Evolutionary conservation across 2,888 invertebrate genomes (phyloP).

Genomic region (Bursaphelenchus okinawaensis): DNA sequence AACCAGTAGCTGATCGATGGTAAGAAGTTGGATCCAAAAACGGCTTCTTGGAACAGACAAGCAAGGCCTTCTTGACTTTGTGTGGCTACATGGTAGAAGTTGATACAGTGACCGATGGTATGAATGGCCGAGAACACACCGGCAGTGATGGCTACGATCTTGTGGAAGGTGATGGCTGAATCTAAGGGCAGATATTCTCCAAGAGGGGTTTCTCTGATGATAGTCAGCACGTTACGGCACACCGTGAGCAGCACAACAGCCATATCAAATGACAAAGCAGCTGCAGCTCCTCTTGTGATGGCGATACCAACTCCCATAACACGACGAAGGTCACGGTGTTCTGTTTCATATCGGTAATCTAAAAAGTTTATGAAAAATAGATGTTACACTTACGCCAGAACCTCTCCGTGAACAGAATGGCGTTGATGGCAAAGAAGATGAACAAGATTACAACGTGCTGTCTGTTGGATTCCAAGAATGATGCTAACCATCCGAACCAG

Average conservation of each 20-base stretch:
- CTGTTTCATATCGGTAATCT: constrained; percentile 92
- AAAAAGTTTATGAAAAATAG: constrained; percentile 15
- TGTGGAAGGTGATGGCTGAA: constrained; percentile 92
- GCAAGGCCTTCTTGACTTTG: constrained; percentile 85
- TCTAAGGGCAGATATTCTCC: constrained; percentile 77
- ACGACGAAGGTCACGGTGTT: constrained; percentile 85
- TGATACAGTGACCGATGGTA: constrained; percentile 87
- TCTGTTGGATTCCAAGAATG: constrained; percentile 87
- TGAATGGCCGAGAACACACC: constrained; percentile 85
- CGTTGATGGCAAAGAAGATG: constrained; percentile 86
- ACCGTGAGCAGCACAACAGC: constrained; percentile 76
- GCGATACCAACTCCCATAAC: constrained; percentile 97
- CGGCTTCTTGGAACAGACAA: constrained; percentile 85
- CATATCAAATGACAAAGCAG: constrained; percentile 87
- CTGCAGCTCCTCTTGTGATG: constrained; percentile 69
- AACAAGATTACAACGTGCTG: constrained; percentile 92
- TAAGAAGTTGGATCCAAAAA: constrained; percentile 81
- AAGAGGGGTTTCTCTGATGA: constrained; percentile 84
- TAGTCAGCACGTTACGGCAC: constrained; percentile 81
- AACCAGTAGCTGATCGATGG: constrained; percentile 92
- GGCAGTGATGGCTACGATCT: constrained; percentile 89
- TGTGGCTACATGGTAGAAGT: constrained; percentile 93
- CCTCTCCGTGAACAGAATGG: constrained; percentile 84
- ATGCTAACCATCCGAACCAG: constrained; percentile 58
- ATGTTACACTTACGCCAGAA: constrained; percentile 72